phyloP scores from a whole-genome alignment of 2,113 vertebrate species.

The Pandion haliaetus region DNA sequence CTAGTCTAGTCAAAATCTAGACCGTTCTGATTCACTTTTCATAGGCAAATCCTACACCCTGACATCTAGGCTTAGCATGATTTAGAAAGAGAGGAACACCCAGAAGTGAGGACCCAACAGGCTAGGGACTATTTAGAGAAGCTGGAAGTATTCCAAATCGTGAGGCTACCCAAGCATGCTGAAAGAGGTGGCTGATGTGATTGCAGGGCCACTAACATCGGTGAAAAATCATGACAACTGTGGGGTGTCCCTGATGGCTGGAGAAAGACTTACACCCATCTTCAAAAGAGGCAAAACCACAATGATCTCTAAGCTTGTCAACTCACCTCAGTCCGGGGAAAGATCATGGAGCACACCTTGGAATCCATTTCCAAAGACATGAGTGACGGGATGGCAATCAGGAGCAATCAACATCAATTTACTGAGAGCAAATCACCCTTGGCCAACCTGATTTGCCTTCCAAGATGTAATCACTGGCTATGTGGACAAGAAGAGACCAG shows the following conservation, averaged over 20 bases:
- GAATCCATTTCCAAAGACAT: not conserved
- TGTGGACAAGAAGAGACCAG: not conserved
- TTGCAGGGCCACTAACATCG: not conserved
- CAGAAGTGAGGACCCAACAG: not conserved
- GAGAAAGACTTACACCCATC: not conserved
- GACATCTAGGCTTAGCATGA: not conserved
- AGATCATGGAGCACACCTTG: not conserved
- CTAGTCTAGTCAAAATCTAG: not conserved
- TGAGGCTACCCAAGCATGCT: not conserved
- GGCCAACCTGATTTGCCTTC: not conserved
- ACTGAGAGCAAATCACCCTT: not conserved
- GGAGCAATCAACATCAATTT: not conserved
- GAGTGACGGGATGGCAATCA: not conserved
- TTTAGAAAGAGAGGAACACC: not conserved
- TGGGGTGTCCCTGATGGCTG: not conserved
- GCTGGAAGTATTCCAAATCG: not conserved
- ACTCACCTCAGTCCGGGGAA: not conserved
- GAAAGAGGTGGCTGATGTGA: not conserved
- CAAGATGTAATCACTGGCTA: not conserved
- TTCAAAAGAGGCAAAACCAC: not conserved
- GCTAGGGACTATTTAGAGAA: not conserved
- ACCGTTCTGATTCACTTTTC: not conserved
- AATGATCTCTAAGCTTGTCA: not conserved
- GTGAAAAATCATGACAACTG: not conserved
- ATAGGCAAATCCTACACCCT: not conserved